phyloP scores from a whole-genome alignment of 2,888 invertebrate genomes.

The Nomada hirtipes region DNA sequence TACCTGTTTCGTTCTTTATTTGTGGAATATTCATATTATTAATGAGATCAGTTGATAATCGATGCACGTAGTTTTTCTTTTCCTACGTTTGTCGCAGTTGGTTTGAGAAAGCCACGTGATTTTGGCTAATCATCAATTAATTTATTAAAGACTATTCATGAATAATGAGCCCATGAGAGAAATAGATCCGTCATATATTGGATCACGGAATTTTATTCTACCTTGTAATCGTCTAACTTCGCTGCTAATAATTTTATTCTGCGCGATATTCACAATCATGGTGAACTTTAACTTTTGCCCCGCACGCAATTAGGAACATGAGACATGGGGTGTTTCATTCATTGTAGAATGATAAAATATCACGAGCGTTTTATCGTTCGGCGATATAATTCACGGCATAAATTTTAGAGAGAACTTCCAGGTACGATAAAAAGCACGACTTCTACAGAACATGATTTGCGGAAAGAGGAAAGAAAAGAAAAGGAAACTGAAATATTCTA shows the following conservation, averaged over 20 bases:
- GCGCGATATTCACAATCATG: background rate
- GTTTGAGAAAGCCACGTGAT: too few relatives aligned
- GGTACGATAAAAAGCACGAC: background rate
- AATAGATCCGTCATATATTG: background rate
- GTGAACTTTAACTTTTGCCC: conserved; percentile 21
- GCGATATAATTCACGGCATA: conserved; percentile 5
- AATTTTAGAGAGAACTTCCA: background rate
- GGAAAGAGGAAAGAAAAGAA: background rate
- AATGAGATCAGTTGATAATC: too few relatives aligned
- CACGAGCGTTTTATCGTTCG: background rate
- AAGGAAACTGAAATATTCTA: too few relatives aligned
- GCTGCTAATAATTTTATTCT: conserved; percentile 6
- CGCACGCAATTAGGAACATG: conserved; percentile 9
- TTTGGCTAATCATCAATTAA: too few relatives aligned
- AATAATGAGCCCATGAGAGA: background rate
- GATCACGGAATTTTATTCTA: background rate
- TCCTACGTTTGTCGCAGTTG: too few relatives aligned
- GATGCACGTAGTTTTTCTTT: too few relatives aligned
- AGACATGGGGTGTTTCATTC: conserved; percentile 8
- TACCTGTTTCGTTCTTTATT: too few relatives aligned
- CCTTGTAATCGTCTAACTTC: background rate
- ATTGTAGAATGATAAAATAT: conserved; percentile 14
- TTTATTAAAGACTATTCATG: background rate
- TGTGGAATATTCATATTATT: too few relatives aligned
- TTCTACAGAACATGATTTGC: background rate